Base-by-base conservation (phyloP, 2,888 invertebrate genomes). In the Agonopterix subpropinquella region DNA sequence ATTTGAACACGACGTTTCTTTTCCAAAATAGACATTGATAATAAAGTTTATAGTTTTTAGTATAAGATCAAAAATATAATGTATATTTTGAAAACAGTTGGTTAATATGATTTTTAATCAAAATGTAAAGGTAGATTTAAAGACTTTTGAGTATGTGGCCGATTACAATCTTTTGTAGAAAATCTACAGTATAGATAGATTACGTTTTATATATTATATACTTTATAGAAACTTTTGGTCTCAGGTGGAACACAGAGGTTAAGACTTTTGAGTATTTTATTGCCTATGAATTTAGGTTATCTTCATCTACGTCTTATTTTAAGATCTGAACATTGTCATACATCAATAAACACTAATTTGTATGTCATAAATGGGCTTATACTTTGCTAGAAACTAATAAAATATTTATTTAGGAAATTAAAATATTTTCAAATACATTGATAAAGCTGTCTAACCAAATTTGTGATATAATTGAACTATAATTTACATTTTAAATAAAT, bases 151-250 rank as follows among this genome's bases (percentile, higher is more conserved):
- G 43, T 43, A 44, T 28, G 46, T 46, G 43, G 48, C 46, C 36
- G 51, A 41, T 43, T 28, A 36, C 41, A 49, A 39, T 53, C 53
- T 50, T 51, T 49, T 55, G 13, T 67, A 67, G 46, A 72, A 73
- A 73, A 68, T 55, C 70, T 76, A 74, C 73, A 69, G 70, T 73
- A 73, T 64, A 72, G 57, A 54, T 53, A 61, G 53, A 54, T 56
- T 55, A 56, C 28, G 28, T 28, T 28, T 28, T 5, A 28, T 28
- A 28, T 28, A 28, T 55, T 53, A 47, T 49, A 46, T 56, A 57
- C 54, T 55, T 57, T 50, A 53, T 50, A 46, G 54, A 52, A 51
- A 54, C 51, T 50, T 55, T 71, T 72, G 70, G 71, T 73, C 73
- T 69, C 64, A 44, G 43, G 48, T 49, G 53, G 71, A 72, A 73